Evolutionary conservation across 23 tunicate genomes (phyloP), one percentile per base, ranked within the genome.

Genomic region (Phallusia fumigata): DNA sequence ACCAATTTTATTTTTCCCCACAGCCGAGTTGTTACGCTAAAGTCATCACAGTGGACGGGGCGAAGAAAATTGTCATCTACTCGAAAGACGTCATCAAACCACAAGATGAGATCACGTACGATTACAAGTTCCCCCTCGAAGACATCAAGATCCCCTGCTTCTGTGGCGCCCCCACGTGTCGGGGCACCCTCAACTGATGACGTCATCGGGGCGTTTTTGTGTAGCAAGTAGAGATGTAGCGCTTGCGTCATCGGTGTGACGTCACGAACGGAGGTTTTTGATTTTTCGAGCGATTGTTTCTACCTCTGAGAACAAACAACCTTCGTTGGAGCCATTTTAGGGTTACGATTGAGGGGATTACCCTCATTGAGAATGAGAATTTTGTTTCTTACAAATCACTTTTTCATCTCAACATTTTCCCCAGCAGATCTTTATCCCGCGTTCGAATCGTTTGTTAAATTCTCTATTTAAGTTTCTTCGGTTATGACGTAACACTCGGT

Each of bases 11-110:
- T 12, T 52, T 65, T 64, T 64, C 64, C 76, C 82, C 51, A 31
- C 86, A 94, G 98, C 98, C 98, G 31, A 89, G 94, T 53, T 94
- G 98, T 78, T 94, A 94, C 83, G 98, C 98, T 0, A 94, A 94
- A 81, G 94, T 94, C 35, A 94, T 94, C 35, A 86, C 98, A n/a
- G 98, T 94, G 36, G 98, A 94, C 49, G 89, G 90, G 6, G 86
- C 88, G 65, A 94, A 89, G 76, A 94, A 94, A 77, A 94, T 94
- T 51, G 98, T 94, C 65, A 94, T 94, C 44, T 94, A 94, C 65
- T 89, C 94, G 75, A 94, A 94, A 73, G 89, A 86, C 75, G 82
- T 82, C 53, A 94, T 94, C 75, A 86, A 86, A 75, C 84, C 89
- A 28, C 45, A 83, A n/a, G 90, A 94, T 30, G 98, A 94, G 73